These are phyloP conservation scores for Polia nebulosa DNA, from an alignment of 2,888 invertebrate genomes.

Conservation along the genomic window DNA sequence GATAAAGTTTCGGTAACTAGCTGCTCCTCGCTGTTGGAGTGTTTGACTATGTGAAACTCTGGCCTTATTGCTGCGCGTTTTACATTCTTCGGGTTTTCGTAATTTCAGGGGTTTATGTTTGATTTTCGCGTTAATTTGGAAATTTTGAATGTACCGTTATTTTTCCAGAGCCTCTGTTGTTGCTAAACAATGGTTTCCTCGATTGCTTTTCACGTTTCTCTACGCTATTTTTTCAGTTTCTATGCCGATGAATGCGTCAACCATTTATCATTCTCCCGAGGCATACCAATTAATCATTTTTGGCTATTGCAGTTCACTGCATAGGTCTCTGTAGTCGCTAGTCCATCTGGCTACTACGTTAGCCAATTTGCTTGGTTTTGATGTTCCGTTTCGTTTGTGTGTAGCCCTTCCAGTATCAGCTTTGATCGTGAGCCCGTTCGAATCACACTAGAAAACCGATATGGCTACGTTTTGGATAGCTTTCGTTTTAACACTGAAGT, in stretches of 20 bases:
- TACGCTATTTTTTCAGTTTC: constrained; percentile 18
- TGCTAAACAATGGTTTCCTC: not conserved
- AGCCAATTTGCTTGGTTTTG: constrained; percentile 31
- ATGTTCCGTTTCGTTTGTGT: constrained; percentile 6
- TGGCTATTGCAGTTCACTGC: constrained; percentile 20
- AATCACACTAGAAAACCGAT: constrained; percentile 19
- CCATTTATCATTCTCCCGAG: constrained; percentile 18
- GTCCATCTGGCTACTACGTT: constrained; percentile 17
- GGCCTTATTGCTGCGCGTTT: constrained; percentile 39
- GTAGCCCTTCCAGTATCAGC: not conserved
- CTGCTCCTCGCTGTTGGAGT: constrained; percentile 44
- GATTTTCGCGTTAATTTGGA: constrained; percentile 29
- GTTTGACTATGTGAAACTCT: constrained; percentile 56
- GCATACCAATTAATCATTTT: constrained; percentile 30
- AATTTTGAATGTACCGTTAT: not conserved
- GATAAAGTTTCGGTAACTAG: constrained; percentile 66
- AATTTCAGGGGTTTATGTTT: constrained; percentile 40
- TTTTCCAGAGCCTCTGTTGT: constrained; percentile 6
- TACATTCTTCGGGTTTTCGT: constrained; percentile 44
- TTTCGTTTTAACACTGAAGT: constrained; percentile 27
- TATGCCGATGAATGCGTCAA: constrained; percentile 11
- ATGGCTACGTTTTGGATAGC: constrained; percentile 29
- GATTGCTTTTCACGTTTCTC: constrained; percentile 8
- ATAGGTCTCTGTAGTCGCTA: not conserved
- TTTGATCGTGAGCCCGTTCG: constrained; percentile 12